These are phyloP conservation scores for Calameuta pallipes DNA, from an alignment of 2,888 invertebrate genomes.

Conservation along the genomic window DNA sequence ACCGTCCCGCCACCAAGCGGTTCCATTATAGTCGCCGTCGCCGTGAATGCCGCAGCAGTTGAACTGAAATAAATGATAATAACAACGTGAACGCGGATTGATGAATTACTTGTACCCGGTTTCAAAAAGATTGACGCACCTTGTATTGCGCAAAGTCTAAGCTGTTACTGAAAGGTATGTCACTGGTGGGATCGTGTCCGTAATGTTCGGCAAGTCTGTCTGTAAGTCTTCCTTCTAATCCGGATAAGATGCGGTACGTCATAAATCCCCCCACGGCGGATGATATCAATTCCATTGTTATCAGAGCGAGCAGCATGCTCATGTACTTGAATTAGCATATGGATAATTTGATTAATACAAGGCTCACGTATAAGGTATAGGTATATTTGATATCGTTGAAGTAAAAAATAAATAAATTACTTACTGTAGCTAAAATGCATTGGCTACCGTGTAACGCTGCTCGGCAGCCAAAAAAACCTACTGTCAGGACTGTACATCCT, in stretches of 20 bases:
- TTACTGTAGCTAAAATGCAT: slow-evolving; percentile 56
- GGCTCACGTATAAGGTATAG: too few relatives aligned
- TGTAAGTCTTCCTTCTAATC: slow-evolving; percentile 59
- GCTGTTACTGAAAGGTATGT: slow-evolving; percentile 63
- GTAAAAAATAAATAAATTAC: slow-evolving; percentile 19
- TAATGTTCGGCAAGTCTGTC: slow-evolving; percentile 60
- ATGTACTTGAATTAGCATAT: slow-evolving; percentile 61
- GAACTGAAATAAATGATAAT: slow-evolving; percentile 51
- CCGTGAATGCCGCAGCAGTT: slow-evolving; percentile 66
- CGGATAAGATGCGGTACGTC: slow-evolving; percentile 61
- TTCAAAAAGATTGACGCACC: slow-evolving; percentile 42
- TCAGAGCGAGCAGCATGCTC: slow-evolving; percentile 65
- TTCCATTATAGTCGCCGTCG: slow-evolving; percentile 63
- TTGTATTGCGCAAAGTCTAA: slow-evolving; percentile 67
- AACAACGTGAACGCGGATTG: neutral
- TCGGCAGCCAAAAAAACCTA: slow-evolving; percentile 72
- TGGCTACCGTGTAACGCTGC: slow-evolving; percentile 69
- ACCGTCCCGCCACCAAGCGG: slow-evolving; percentile 64
- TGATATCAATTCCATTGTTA: slow-evolving; percentile 65
- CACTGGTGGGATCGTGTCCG: slow-evolving; percentile 56
- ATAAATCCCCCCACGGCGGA: slow-evolving; percentile 60
- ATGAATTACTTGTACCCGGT: accelerated
- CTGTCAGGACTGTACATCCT: slow-evolving; percentile 68
- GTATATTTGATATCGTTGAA: too few relatives aligned
- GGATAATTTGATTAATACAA: neutral